A percentile compares a stretch with the other conserved stretches of the same genome.
Evolutionary conservation across 1,140 invertebrate genomes (phyloP).

Genomic region (Druon quercuslanigerum): DNA sequence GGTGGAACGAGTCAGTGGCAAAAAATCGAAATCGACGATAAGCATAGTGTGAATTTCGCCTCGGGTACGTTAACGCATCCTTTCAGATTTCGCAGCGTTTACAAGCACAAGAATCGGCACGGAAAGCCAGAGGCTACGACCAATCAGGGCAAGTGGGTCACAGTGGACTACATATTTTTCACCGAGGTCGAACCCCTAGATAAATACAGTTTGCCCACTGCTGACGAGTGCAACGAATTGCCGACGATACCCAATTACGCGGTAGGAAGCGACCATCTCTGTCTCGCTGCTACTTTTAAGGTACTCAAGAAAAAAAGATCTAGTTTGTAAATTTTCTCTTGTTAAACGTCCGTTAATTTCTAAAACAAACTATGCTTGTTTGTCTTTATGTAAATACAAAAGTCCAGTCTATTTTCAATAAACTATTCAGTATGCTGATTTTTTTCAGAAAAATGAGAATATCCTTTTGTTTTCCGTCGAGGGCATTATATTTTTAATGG

Average conservation of each 20-base stretch:
- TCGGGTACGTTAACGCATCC: slow-evolving; percentile 76
- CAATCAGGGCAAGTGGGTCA: slow-evolving; percentile 84
- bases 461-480: background rate
- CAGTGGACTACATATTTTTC: slow-evolving; percentile 89
- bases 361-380: slow-evolving; percentile 28
- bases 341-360: background rate
- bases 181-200: slow-evolving; percentile 79
- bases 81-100: slow-evolving; percentile 78
- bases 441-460: background rate
- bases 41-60: slow-evolving; percentile 67
- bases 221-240: slow-evolving; percentile 76
- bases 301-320: slow-evolving; percentile 58
- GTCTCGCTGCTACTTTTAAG: slow-evolving; percentile 80
- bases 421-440: background rate
- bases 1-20: slow-evolving; percentile 47
- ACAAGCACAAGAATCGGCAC: slow-evolving; percentile 70
- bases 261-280: slow-evolving; percentile 87
- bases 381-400: slow-evolving; percentile 10
- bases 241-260: slow-evolving; percentile 83
- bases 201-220: slow-evolving; percentile 80
- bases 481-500: background rate
- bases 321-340: slow-evolving; percentile 32
- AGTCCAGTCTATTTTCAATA: background rate
- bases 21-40: slow-evolving; percentile 59
- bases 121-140: slow-evolving; percentile 80